phyloP scores from a whole-genome alignment of 2,797 vertebrate species.

The Pipistrellus nathusii region DNA sequence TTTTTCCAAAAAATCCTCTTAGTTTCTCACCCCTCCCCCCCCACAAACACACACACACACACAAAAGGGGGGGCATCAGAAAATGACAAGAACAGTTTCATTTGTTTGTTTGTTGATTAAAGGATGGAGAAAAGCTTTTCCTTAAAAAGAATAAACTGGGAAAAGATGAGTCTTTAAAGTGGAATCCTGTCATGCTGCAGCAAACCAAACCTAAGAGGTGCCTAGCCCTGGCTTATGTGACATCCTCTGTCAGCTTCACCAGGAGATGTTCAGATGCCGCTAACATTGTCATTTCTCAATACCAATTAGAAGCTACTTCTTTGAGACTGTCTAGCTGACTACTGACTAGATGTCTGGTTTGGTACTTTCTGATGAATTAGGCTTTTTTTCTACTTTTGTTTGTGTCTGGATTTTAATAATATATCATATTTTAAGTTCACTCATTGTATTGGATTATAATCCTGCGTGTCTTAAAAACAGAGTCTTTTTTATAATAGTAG shows the following conservation, averaged over 20 bases:
- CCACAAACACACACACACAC: too few relatives aligned
- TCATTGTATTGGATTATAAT: slow-evolving; percentile 20
- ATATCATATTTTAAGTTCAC: slow-evolving; percentile 49
- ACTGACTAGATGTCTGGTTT: slow-evolving; percentile 4
- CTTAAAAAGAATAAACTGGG: slow-evolving; percentile 26
- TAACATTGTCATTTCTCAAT: background rate
- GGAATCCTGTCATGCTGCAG: background rate
- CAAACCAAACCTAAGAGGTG: background rate
- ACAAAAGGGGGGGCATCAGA: background rate
- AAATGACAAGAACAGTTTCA: background rate
- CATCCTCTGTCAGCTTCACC: background rate
- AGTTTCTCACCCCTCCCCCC: background rate
- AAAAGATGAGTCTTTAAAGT: slow-evolving; percentile 21
- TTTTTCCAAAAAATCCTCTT: background rate
- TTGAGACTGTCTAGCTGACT: slow-evolving; percentile 47
- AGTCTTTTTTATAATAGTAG: background rate
- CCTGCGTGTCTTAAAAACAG: slow-evolving; percentile 22
- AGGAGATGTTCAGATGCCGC: background rate
- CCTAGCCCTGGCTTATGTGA: background rate
- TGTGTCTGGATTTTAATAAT: background rate
- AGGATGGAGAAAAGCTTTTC: slow-evolving; percentile 28
- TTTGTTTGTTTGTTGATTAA: slow-evolving; percentile 10
- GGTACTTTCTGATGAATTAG: slow-evolving; percentile 35
- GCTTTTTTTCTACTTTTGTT: slow-evolving; percentile 51
- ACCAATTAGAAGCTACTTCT: slow-evolving; percentile 44